Evolutionary conservation across 2,113 vertebrate species (phyloP).

Genomic region (Litocranius walleri): DNA sequence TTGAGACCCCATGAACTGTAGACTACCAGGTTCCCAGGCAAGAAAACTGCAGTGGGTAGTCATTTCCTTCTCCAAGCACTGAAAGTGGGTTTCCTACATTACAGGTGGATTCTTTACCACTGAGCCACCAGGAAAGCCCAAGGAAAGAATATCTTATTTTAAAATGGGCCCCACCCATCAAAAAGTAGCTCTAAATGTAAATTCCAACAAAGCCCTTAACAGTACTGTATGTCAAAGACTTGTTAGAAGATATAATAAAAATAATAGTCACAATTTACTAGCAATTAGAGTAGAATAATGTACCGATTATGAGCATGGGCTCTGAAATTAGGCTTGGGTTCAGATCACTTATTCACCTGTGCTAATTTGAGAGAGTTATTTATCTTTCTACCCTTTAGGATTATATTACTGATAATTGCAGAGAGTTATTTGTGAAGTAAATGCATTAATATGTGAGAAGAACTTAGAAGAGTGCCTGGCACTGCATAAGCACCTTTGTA

Average conservation of each 20-base stretch:
- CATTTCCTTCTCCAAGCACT: background rate
- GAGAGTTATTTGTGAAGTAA: background rate
- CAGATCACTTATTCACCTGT: background rate
- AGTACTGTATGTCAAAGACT: background rate
- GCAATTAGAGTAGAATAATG: background rate
- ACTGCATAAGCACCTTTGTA: background rate
- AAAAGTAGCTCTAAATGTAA: background rate
- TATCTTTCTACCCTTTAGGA: background rate
- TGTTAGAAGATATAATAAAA: slow-evolving; percentile 18
- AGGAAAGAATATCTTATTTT: background rate
- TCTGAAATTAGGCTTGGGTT: background rate
- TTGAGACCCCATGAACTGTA: background rate
- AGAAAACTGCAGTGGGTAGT: background rate
- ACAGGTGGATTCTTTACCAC: background rate
- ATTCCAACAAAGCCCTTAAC: background rate
- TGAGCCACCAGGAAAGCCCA: background rate
- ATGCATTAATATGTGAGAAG: background rate
- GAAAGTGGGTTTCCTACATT: background rate
- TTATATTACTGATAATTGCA: background rate
- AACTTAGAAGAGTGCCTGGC: background rate
- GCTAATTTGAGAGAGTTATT: background rate
- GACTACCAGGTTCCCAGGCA: background rate
- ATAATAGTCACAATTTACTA: slow-evolving; percentile 13
- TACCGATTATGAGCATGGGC: background rate
- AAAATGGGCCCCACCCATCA: background rate